Percentiles rank a stretch among this genome's conserved stretches.
Conservation (phyloP, 2,888 invertebrate species). For the Melanargia galathea region DNA sequence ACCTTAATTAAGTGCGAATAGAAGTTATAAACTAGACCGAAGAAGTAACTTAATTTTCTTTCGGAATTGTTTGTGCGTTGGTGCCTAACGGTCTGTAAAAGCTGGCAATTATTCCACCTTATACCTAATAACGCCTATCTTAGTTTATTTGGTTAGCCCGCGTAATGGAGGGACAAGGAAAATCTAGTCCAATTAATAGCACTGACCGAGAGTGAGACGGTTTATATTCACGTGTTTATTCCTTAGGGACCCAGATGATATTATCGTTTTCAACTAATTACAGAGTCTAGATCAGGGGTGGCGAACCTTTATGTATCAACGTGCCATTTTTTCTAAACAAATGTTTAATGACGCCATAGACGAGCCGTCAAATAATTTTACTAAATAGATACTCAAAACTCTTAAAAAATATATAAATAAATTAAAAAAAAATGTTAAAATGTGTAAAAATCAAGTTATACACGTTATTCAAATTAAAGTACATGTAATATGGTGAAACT, state of each 20-base stretch:
- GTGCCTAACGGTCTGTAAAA: constrained; percentile 12
- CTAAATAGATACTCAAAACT: no score
- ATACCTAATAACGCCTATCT: constrained; percentile 19
- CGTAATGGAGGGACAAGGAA: constrained; percentile 9
- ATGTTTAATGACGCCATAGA: no score
- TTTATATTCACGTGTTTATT: background rate
- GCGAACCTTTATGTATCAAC: no score
- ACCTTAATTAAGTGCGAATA: constrained; percentile 10
- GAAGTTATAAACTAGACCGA: background rate
- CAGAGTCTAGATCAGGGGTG: no score
- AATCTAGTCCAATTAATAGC: constrained; percentile 4
- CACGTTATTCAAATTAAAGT: no score
- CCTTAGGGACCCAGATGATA: background rate
- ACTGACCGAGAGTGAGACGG: background rate
- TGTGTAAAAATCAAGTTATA: no score
- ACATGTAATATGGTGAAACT: no score
- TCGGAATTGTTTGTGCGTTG: background rate
- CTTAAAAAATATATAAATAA: no score
- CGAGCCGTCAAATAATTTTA: no score
- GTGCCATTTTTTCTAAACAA: no score
- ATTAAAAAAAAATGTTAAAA: no score
- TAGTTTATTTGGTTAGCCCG: constrained; percentile 4
- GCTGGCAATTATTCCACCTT: constrained; percentile 18
- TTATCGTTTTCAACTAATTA: no score
- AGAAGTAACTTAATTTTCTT: constrained; percentile 5